Evolutionary conservation across 1,140 invertebrate species (phyloP), one percentile per base, ranked within the genome.

Genomic region (Heliconius eleuchia): DNA sequence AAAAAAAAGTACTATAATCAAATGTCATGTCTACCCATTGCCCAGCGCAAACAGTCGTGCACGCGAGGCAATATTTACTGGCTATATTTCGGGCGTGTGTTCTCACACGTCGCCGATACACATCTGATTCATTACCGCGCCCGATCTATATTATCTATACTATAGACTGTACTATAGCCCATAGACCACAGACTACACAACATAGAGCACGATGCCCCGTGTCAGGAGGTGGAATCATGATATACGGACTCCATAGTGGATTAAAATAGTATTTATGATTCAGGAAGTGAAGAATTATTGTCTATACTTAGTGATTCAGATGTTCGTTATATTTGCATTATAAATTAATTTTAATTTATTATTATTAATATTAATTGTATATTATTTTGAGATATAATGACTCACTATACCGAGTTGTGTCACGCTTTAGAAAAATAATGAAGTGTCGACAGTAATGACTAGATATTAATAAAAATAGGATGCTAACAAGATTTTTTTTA

Each of bases 41-140:
- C 60, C 27, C 27, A 30, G 60, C 13, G 0, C 60, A 66, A 5
- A 66, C 60, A 66, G 30, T 66, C 60, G 85, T 86, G 88, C 91
- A 94, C 92, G 92, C 92, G 91, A 94, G 89, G 89, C 81, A 87
- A 87, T 93, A 93, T 94, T 94, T 92, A 94, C 90, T 85, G 87
- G 87, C 78, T 84, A 88, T 92, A 93, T 92, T 94, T 92, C 83
- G 92, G 91, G 90, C 91, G 92, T 94, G 89, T 93, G 92, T 93
- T 93, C 91, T 91, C 92, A 94, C 92, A 93, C 92, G 91, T 92
- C 91, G 78, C 88, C 83, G 92, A 94, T 94, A 94, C 92, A 92
- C 90, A 94, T 94, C 92, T 94, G 92, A 94, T 94, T 94, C 92
- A 94, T 94, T 93, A 92, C 92, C 85, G 85, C 85, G 84, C 86